Base-by-base conservation (phyloP, 1,140 invertebrate species). In the Rhynchophorus ferrugineus region DNA sequence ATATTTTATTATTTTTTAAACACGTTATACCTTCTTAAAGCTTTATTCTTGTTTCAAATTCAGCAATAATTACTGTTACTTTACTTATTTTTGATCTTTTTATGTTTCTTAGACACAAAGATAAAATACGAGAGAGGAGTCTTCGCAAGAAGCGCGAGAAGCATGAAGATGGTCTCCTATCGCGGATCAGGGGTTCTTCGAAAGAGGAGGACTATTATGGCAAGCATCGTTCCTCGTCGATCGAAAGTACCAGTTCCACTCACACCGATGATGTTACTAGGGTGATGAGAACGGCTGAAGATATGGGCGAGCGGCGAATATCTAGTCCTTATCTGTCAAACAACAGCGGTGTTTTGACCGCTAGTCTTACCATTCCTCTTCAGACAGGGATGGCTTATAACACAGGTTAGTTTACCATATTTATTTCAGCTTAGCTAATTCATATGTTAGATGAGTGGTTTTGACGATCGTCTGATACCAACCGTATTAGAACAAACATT, bases 341-440 rank as follows among this genome's bases (percentile, higher is more conserved):
- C 61, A 71, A 73, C 56, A 67, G 66, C 60, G 81, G 81, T 62
- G 80, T 89, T 3, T 87, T 91, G 56, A 88, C 84, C 1, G 87
- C 86, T 0, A 88, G 83, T 58, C 74, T 91, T 3, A 87, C 84
- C 53, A 86, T 90, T 65, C 83, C 85, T 1, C 73, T 71, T 72
- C 82, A 71, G 71, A 77, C 56, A 56, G 70, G 16, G 67, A 73
- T 54, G 13, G 54, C 58, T 33, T 51, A 57, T 34, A 55, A 66
- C 65, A 22, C 57, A 22, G 55, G 51, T 52, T 37, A 44, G 16
- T 14, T 8, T 7, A 3, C n/a, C 8, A 24, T 13, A 6, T 7
- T 7, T 17, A n/a, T n/a, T n/a, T n/a, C n/a, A n/a, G n/a, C n/a
- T n/a, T n/a, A n/a, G n/a, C n/a, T n/a, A n/a, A n/a, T n/a, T n/a